Evolutionary conservation across 2,113 vertebrate genomes (phyloP).

Genomic region (Phoenicopterus ruber): DNA sequence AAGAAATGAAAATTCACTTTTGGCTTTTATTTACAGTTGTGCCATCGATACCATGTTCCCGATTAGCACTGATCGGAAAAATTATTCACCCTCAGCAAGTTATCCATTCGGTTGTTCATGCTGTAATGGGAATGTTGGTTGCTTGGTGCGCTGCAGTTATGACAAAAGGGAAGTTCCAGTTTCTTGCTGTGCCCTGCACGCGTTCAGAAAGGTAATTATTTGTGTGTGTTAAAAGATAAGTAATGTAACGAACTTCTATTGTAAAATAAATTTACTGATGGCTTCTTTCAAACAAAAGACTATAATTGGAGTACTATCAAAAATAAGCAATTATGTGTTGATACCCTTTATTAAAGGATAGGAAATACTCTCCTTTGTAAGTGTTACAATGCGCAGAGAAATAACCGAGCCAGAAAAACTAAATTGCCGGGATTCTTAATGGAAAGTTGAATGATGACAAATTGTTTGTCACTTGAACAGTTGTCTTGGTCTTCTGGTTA

Average conservation of each 20-base stretch:
- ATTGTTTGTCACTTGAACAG: neutral
- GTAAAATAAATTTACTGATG: neutral
- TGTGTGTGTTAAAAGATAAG: neutral
- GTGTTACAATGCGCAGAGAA: neutral
- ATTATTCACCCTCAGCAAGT: conserved; percentile 89
- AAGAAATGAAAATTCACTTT: neutral
- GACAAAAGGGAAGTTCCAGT: conserved; percentile 81
- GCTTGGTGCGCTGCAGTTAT: conserved; percentile 88
- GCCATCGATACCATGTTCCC: conserved; percentile 88
- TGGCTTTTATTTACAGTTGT: conserved; percentile 77
- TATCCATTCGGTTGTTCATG: conserved; percentile 82
- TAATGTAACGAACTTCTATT: neutral
- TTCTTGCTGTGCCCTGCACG: conserved; percentile 75
- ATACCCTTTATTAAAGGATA: neutral
- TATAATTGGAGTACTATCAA: neutral
- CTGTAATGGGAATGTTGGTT: conserved; percentile 84
- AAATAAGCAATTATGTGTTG: neutral
- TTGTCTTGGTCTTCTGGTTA: neutral
- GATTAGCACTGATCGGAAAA: conserved; percentile 86
- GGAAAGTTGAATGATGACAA: neutral
- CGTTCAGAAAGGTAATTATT: conserved; percentile 77
- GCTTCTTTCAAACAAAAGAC: neutral
- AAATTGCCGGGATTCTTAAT: neutral
- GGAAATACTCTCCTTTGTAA: neutral
- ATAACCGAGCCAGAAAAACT: neutral